Base-by-base conservation (phyloP, 2,113 vertebrate species). In the Istiophorus platypterus region DNA sequence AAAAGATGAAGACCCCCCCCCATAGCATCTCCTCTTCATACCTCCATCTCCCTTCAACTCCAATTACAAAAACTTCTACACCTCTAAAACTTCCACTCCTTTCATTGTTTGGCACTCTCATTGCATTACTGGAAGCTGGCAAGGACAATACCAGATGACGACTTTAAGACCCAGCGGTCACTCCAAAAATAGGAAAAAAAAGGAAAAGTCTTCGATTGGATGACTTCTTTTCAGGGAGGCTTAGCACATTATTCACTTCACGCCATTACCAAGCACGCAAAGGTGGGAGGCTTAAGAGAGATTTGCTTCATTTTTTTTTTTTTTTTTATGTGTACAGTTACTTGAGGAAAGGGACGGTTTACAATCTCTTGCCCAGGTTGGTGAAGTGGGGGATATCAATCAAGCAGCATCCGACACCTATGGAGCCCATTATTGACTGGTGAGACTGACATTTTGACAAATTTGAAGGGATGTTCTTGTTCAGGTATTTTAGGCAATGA, bases 81-180 rank as follows among this genome's bases (percentile, higher is more conserved):
- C 64, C 72, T 88, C 84, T 82, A 63, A 92, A 92, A 85, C 73
- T 92, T 92, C 90, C 73, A 57, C 72, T 92, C 88, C 85, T 91
- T 94, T 91, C 88, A 89, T 92, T 77, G 72, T 76, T 81, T 71
- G 24, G 73, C 41, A 63, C 64, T 72, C 67, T 84, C 86, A 75
- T 47, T 58, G 72, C 58, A 62, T 57, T n/a, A 80, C 85, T 69
- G 71, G 77, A 5, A 81, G 86, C 90, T 85, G 78, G 85, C 86
- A 86, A 85, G 92, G 85, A 89, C 87, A 72, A 66, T 7, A 70
- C 56, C 76, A 80, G 80, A 81, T 56, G n/a, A 47, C 39, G 84
- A 52, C 66, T 83, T 66, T 63, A 78, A 73, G 76, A 82, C 39
- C 76, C 56, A 45, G 64, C 80, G 80, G 82, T 82, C 87, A 86